Conservation (phyloP, 2,113 vertebrate species). For the Orcinus orca region DNA sequence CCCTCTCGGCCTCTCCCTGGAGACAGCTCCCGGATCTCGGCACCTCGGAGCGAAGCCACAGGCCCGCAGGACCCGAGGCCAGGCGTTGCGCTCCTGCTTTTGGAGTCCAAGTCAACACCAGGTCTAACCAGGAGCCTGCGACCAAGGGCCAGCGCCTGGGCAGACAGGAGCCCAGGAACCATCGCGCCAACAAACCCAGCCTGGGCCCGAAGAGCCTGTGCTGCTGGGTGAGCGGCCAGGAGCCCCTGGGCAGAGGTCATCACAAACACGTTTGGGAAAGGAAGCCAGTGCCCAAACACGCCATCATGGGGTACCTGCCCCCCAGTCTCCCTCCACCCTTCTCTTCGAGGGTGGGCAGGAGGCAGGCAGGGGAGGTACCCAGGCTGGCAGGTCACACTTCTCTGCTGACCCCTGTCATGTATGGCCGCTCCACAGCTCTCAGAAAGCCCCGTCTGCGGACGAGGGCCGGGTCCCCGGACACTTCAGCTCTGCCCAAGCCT, state of each 20-base stretch:
- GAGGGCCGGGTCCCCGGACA: neutral
- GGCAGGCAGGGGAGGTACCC: neutral
- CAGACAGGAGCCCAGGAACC: neutral
- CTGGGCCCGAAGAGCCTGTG: neutral
- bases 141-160: neutral
- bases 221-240: neutral
- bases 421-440: neutral
- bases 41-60: neutral
- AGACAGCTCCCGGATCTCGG: neutral
- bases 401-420: neutral
- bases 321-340: neutral
- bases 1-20: neutral
- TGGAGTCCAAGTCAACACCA: neutral
- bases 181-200: neutral
- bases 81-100: neutral
- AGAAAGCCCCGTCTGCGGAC: neutral
- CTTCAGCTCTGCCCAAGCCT: neutral
- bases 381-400: neutral
- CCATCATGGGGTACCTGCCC: neutral
- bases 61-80: neutral
- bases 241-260: neutral
- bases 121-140: neutral
- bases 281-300: neutral
- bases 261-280: neutral
- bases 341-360: neutral